These are phyloP conservation scores for Marmota flaviventris DNA, from an alignment of 2,113 vertebrate species.

Conservation along the genomic window DNA sequence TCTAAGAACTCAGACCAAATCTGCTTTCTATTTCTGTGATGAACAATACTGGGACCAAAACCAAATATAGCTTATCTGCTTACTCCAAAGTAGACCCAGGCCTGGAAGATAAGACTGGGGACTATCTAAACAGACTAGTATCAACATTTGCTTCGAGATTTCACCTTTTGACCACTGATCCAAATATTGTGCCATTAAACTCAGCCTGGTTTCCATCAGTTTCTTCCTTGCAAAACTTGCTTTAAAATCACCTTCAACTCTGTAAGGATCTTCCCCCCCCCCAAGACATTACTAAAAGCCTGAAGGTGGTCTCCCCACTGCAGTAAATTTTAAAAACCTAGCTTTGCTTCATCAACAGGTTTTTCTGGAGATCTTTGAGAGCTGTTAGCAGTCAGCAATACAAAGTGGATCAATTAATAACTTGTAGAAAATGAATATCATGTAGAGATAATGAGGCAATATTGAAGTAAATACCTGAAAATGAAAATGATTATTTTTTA, in stretches of 20 bases:
- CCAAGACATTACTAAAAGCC: neutral
- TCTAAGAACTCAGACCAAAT: neutral
- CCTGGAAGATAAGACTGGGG: neutral
- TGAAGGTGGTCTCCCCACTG: neutral
- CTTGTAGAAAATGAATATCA: neutral
- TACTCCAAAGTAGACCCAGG: neutral
- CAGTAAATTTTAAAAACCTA: neutral
- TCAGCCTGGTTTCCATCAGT: neutral
- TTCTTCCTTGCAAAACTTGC: conserved; percentile 11
- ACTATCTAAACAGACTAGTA: neutral
- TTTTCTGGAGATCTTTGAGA: conserved; percentile 5
- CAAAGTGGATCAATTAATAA: neutral
- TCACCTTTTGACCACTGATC: neutral
- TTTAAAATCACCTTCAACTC: neutral
- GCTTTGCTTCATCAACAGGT: neutral
- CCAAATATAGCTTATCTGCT: neutral
- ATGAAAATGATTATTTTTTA: neutral
- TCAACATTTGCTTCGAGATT: conserved; percentile 12
- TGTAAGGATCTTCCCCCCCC: neutral
- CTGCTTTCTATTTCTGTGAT: neutral
- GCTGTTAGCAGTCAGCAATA: neutral
- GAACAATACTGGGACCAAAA: neutral
- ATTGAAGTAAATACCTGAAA: neutral
- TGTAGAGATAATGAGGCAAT: neutral
- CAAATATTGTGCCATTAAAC: neutral